Base-by-base conservation (phyloP, 2,113 vertebrate species). In the Phocoena phocoena region DNA sequence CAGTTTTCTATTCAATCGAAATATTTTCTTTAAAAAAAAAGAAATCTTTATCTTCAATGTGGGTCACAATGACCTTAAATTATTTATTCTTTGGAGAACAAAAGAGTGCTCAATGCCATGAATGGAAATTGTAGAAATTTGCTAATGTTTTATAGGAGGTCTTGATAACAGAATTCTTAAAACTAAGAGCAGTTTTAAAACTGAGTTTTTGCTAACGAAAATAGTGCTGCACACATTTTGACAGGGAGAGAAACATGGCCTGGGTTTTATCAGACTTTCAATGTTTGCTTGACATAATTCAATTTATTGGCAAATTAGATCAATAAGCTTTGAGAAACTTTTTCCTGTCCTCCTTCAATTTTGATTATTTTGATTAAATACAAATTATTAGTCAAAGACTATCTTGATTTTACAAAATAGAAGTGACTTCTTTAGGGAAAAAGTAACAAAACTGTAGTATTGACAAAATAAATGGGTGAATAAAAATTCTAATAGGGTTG, bases 1-100 rank as follows among this genome's bases (percentile, higher is more conserved):
- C 55, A 95, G 50, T 71, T 71, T 95, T 95, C 31, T 93, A 71
- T 71, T 95, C 25, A 97, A 97, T 60, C 36, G 20, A 95, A 94
- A n/a, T 18, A 50, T 76, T 95, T 88, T 96, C 12, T 90, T 93
- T 96, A 41, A 38, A 85, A 96, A 3, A 76, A 8, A 58, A 88
- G 44, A 95, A 91, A 80, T 83, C 36, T 91, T 92, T 74, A 82
- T 95, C 47, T 87, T 88, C 55, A 63, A 1, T 53, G 23, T 93
- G 23, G 92, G 96, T 98, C 94, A 97, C 44, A 74, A 5, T 96
- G 89, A 98, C 97, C 92, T 94, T 88, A 93, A 77, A 79, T 92
- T 91, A 76, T 87, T 96, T 95, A 68, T 95, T 91, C 50, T 74
- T 92, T 92, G 18, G 58, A 97, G 95, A 98, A 97, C 89, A 96